These are phyloP conservation scores for Notolepis coatsorum DNA, from an alignment of 2,797 vertebrate genomes.

Conservation along the genomic window DNA sequence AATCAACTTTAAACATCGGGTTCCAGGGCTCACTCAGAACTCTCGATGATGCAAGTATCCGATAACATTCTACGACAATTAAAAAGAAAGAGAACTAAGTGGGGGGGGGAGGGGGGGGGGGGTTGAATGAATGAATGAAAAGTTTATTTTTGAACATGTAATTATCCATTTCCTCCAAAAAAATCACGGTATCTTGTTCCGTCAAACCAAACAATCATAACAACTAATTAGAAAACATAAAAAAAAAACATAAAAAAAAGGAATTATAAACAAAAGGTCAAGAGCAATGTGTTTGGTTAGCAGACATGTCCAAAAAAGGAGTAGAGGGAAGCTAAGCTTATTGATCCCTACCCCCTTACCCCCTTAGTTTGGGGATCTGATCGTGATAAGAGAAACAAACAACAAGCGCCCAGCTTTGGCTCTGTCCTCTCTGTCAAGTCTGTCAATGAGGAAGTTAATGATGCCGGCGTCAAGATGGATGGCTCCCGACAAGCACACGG, in stretches of 20 bases:
- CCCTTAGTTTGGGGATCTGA: constrained; percentile 83
- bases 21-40: constrained; percentile 10
- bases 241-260: too few relatives aligned
- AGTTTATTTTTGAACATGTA: too few relatives aligned
- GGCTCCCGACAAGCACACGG: constrained; percentile 92
- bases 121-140: too few relatives aligned
- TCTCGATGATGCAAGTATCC: background rate
- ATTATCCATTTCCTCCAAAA: too few relatives aligned
- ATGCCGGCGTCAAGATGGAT: constrained; percentile 96
- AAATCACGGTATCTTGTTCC: too few relatives aligned
- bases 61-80: constrained; percentile 31
- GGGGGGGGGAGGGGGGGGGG: constrained; percentile 44
- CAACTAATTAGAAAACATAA: too few relatives aligned
- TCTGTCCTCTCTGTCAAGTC: constrained; percentile 90
- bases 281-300: too few relatives aligned
- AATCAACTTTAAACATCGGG: constrained; percentile 14
- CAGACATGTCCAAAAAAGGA: too few relatives aligned
- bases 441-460: constrained; percentile 91
- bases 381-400: constrained; percentile 79
- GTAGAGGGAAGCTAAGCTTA: too few relatives aligned
- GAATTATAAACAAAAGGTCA: too few relatives aligned
- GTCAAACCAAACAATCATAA: too few relatives aligned
- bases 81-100: constrained; percentile 48
- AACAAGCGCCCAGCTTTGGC: constrained; percentile 74
- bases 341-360: too few relatives aligned